These are phyloP conservation scores for Biston betularia DNA, from an alignment of 2,888 invertebrate species.

Conservation along the genomic window DNA sequence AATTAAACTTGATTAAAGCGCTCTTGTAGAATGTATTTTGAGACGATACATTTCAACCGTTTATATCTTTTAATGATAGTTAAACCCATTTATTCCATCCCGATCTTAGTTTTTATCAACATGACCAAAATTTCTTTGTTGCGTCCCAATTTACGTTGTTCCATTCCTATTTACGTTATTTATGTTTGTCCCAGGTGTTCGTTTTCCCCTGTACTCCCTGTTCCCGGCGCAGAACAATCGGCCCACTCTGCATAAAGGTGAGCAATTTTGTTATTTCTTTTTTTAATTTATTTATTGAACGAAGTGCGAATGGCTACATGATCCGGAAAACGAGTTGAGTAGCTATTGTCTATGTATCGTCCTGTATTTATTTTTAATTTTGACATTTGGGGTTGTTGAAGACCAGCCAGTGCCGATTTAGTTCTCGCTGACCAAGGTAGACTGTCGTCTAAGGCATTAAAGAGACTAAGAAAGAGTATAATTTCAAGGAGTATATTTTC, in stretches of 20 bases:
- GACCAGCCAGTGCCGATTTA: too few species aligned
- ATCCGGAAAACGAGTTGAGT: neutral
- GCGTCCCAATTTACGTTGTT: constrained; percentile 39
- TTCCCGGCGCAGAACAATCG: constrained; percentile 83
- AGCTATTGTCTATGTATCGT: neutral
- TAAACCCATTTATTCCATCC: neutral
- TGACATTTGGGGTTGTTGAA: neutral
- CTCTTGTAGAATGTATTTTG: too few species aligned
- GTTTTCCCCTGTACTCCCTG: constrained; percentile 90
- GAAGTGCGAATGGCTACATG: neutral
- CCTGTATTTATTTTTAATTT: neutral
- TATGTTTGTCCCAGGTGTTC: constrained; percentile 83
- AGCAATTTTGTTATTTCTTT: constrained; percentile 47
- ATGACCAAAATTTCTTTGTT: constrained; percentile 33
- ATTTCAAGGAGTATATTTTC: too few species aligned
- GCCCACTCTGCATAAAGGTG: constrained; percentile 86
- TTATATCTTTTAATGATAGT: too few species aligned
- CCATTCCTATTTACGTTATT: constrained; percentile 43
- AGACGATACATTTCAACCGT: too few species aligned
- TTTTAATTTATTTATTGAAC: constrained; percentile 5
- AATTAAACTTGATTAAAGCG: too few species aligned
- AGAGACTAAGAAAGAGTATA: too few species aligned
- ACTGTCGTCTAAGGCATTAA: too few species aligned
- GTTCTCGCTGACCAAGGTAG: too few species aligned
- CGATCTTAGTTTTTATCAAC: constrained; percentile 11